Evolutionary conservation across 2,888 invertebrate species (phyloP).

Genomic region (Cataglyphis albicans): DNA sequence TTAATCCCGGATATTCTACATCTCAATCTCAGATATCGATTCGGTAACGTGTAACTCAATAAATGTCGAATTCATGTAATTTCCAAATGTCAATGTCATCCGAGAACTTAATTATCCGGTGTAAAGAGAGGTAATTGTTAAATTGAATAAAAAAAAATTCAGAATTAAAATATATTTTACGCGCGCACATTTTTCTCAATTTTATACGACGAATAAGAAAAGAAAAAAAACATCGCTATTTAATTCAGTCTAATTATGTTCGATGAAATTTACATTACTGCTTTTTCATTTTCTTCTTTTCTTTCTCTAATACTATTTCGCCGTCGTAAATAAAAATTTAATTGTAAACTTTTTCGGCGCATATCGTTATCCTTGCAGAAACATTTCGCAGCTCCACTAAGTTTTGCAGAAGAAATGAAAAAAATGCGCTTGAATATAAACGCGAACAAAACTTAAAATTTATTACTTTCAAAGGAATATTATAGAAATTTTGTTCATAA

Average conservation of each 20-base stretch:
- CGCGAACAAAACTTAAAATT: slow-evolving; percentile 23
- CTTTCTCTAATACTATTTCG: not conserved
- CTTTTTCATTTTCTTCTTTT: not conserved
- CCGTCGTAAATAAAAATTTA: slow-evolving; percentile 3
- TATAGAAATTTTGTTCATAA: slow-evolving; percentile 16
- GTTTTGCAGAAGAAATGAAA: slow-evolving; percentile 4
- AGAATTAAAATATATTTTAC: not conserved
- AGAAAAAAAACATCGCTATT: not conserved
- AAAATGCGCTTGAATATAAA: slow-evolving; percentile 23
- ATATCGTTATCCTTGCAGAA: slow-evolving; percentile 13
- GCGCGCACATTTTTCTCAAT: not conserved
- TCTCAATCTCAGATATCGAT: slow-evolving; percentile 46
- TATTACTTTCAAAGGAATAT: slow-evolving; percentile 27
- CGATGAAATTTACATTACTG: not conserved
- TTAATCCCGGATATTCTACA: slow-evolving; percentile 36
- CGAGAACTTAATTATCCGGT: slow-evolving; percentile 20
- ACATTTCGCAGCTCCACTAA: not conserved
- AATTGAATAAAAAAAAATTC: not conserved
- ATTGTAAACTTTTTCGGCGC: slow-evolving; percentile 13
- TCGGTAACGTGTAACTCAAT: slow-evolving; percentile 31
- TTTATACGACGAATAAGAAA: not conserved
- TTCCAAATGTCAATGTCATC: slow-evolving; percentile 27
- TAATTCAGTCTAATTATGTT: slow-evolving; percentile 9
- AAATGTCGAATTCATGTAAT: slow-evolving; percentile 30
- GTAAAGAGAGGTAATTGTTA: not conserved